Base-by-base conservation (phyloP, 53 echinoderm and acorn worm genomes). In the Crossaster papposus region DNA sequence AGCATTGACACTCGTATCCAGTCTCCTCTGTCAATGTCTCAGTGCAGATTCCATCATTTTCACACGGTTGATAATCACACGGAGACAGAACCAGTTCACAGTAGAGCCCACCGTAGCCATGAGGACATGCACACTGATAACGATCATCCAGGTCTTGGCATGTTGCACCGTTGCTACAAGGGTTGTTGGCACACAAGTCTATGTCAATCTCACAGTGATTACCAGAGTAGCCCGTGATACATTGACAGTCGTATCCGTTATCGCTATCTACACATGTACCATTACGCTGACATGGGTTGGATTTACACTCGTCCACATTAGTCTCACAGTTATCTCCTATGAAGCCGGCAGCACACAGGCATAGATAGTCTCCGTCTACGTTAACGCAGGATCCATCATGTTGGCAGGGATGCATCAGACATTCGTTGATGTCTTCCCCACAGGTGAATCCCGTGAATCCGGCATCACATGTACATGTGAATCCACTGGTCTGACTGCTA, bases 61-160 rank as follows among this genome's bases (percentile, higher is more conserved):
- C 53, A 86, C 91, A 91, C 4, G 89, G 89, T n/a, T 79, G 62
- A n/a, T 65, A 65, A 29, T 79, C 64, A 4, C 89, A 89, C 51
- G 65, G 79, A n/a, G 24, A 26, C 68, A 68, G 11, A 1, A 68
- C n/a, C 11, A 24, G 24, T 11, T 68, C 68, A 28, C 68, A 68
- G 22, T 68, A 28, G 14, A 90, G 36, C 15, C 95, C 94, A 63
- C 92, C 88, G 55, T 78, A 90, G 28, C 95, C 95, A 2, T 82
- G 63, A 20, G 36, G 83, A 64, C 95, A 95, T 38, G 87, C 58
- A 91, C 95, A 94, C 15, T 86, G 70, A 86, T 93, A 95, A 29
- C 70, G 70, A 28, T 91, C 87, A 38, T 86, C 85, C 7, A 82
- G 71, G 72, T 95, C 94, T 20, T 92, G 65, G 72, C 95, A 95